These are phyloP conservation scores for Ostrea edulis DNA, from an alignment of 1,140 invertebrate genomes.

Conservation along the genomic window DNA sequence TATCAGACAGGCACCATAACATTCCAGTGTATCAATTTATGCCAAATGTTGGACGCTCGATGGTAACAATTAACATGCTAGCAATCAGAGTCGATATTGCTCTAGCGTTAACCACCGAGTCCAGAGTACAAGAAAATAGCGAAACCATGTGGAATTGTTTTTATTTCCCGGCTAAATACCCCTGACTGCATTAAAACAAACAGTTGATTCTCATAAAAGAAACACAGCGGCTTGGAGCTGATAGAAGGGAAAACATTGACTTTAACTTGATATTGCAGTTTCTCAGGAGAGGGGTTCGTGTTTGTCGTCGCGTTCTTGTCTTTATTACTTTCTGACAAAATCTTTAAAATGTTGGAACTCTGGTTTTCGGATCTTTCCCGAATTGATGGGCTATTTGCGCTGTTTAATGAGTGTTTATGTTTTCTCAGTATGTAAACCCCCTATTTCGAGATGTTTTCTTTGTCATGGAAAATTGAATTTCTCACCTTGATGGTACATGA, in stretches of 20 bases:
- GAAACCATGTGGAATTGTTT: constrained; percentile 52
- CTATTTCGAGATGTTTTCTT: neutral
- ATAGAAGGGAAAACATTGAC: constrained; percentile 52
- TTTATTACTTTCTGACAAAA: constrained; percentile 30
- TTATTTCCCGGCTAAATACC: constrained; percentile 50
- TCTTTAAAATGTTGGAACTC: constrained; percentile 1
- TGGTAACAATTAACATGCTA: constrained; percentile 28
- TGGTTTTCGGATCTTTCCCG: constrained; percentile 33
- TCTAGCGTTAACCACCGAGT: constrained; percentile 18
- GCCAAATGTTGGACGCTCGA: constrained; percentile 19
- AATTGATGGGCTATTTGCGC: constrained; percentile 8
- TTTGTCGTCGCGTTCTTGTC: constrained; percentile 26
- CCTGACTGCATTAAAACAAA: constrained; percentile 49
- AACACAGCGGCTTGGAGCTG: constrained; percentile 43
- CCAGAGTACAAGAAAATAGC: constrained; percentile 31
- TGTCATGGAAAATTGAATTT: constrained; percentile 22
- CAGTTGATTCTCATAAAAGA: constrained; percentile 56
- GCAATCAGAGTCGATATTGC: constrained; percentile 19
- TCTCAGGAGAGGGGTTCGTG: constrained; percentile 17
- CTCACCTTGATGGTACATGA: neutral
- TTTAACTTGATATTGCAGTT: constrained; percentile 36
- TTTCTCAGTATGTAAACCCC: neutral
- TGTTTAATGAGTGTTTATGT: constrained; percentile 36
- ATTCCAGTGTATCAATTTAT: constrained; percentile 21
- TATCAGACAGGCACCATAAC: neutral